These are phyloP conservation scores for Littorina saxatilis DNA, from an alignment of 1,140 invertebrate genomes.

Conservation along the genomic window DNA sequence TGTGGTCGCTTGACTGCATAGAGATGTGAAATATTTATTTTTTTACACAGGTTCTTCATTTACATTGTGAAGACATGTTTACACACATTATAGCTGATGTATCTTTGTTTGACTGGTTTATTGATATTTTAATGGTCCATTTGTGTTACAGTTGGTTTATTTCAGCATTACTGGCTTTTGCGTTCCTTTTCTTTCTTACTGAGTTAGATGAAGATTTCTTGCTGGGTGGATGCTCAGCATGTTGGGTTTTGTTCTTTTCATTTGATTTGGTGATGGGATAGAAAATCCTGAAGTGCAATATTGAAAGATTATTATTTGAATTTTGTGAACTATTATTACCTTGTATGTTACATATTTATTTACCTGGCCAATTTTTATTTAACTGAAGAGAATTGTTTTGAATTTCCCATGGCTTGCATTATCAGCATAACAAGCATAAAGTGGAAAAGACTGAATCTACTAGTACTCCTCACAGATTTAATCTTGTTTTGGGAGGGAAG, in stretches of 20 bases:
- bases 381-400: background rate
- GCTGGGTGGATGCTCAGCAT: background rate
- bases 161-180: slow-evolving; percentile 15
- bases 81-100: background rate
- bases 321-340: background rate
- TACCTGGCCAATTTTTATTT: background rate
- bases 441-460: too few relatives aligned
- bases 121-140: background rate
- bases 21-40: background rate
- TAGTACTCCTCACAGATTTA: too few relatives aligned
- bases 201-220: background rate
- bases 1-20: background rate
- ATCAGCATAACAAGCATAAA: too few relatives aligned
- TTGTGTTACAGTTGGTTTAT: background rate
- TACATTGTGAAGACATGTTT: background rate
- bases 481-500: too few relatives aligned
- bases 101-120: background rate
- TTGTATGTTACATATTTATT: background rate
- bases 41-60: slow-evolving; percentile 11
- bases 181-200: background rate
- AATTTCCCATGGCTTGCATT: too few relatives aligned
- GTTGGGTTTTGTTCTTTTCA: background rate
- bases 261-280: slow-evolving; percentile 23
- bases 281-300: slow-evolving; percentile 29
- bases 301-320: background rate